Conservation (phyloP, 2,888 invertebrate genomes). For the Pristionchus exspectatus region DNA sequence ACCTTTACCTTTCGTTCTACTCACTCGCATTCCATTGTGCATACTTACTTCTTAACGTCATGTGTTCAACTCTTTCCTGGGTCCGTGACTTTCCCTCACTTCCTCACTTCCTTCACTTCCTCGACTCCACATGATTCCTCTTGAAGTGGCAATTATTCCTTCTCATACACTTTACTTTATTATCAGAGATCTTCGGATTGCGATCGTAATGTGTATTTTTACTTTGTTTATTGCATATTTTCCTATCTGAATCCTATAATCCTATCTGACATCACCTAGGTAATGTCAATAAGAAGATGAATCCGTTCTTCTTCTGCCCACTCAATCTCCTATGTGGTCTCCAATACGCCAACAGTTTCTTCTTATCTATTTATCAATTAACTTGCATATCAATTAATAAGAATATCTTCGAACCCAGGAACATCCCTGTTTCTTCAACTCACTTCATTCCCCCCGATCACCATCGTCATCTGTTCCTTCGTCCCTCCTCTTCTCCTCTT, state of each 20-base stretch:
- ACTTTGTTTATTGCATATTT: too few relatives aligned
- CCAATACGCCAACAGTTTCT: too few relatives aligned
- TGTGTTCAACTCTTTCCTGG: neutral
- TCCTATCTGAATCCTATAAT: too few relatives aligned
- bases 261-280: too few relatives aligned
- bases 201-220: neutral
- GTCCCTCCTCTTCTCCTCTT: neutral
- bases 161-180: neutral
- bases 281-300: too few relatives aligned
- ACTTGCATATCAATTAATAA: too few relatives aligned
- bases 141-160: neutral
- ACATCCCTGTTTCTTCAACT: neutral
- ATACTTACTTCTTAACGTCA: neutral
- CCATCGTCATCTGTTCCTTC: constrained; percentile 4
- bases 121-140: neutral
- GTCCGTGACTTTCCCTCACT: neutral
- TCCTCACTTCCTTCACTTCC: neutral
- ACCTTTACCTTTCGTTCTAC: neutral
- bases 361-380: too few relatives aligned
- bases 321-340: too few relatives aligned
- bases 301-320: too few relatives aligned
- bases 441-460: neutral
- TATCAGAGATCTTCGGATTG: neutral
- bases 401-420: too few relatives aligned
- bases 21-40: neutral